Evolutionary conservation across 2,113 vertebrate species (phyloP).

Genomic region (Asarcornis scutulata): DNA sequence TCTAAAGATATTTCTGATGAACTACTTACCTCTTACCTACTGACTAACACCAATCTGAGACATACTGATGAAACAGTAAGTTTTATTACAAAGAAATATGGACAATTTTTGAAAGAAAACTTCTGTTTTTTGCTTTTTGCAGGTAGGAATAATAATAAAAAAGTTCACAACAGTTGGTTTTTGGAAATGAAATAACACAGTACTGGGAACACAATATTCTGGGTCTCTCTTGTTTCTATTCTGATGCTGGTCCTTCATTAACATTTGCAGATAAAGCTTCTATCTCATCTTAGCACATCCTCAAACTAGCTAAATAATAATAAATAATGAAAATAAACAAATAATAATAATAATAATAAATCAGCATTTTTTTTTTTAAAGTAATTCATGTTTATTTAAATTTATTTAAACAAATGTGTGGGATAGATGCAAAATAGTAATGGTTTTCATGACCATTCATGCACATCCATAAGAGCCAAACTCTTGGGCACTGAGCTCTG

Average conservation of each 20-base stretch:
- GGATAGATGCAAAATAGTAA: background rate
- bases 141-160: background rate
- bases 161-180: background rate
- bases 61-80: background rate
- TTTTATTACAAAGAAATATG: background rate
- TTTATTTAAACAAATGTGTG: background rate
- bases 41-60: background rate
- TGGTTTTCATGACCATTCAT: background rate
- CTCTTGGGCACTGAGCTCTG: background rate
- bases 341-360: background rate
- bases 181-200: background rate
- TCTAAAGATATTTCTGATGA: background rate
- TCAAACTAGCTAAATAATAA: background rate
- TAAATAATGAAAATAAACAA: background rate
- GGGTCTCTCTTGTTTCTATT: background rate
- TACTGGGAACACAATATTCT: background rate
- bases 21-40: fast-evolving
- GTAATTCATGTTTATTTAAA: background rate
- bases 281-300: background rate
- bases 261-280: background rate
- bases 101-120: background rate
- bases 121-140: background rate
- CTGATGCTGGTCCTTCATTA: background rate
- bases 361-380: background rate
- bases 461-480: background rate